Percentiles rank a stretch among this genome's conserved stretches.
Conservation (phyloP, 2,113 vertebrate species). For the Gnathonemus echidnorhynchus region DNA sequence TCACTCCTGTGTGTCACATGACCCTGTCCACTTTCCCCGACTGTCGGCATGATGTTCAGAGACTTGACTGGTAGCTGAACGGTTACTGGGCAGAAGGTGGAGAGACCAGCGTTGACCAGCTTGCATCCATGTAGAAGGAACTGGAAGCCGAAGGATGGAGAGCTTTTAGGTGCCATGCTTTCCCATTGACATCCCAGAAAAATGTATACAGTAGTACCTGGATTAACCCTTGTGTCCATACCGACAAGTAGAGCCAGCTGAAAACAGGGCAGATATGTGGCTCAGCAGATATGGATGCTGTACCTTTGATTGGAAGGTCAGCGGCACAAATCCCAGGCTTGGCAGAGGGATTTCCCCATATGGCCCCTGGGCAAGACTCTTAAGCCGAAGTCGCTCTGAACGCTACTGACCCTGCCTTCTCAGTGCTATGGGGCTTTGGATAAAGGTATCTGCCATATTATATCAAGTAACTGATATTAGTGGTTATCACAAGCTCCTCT, state of each 20-base stretch:
- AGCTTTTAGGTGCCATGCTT: neutral
- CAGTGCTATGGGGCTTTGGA: neutral
- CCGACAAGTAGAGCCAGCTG: neutral
- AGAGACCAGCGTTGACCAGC: neutral
- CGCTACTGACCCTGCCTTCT: neutral
- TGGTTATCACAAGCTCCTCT: neutral
- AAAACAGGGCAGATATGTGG: neutral
- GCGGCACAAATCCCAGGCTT: neutral
- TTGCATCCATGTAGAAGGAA: neutral
- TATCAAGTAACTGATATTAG: neutral
- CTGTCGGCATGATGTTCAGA: neutral
- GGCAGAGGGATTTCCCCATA: neutral
- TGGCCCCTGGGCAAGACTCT: too few relatives aligned
- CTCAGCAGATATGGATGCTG: neutral
- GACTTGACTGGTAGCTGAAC: neutral
- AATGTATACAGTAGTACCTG: neutral
- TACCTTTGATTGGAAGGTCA: neutral
- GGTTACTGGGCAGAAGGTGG: neutral
- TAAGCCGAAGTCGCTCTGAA: too few relatives aligned
- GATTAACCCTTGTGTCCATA: neutral
- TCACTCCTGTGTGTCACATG: neutral
- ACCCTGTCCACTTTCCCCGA: neutral
- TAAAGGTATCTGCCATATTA: neutral
- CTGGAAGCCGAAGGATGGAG: neutral
- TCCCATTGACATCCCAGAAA: neutral